A percentile compares a stretch with the other conserved stretches of the same genome.
These are phyloP conservation scores for Yponomeuta plumbellus DNA, from an alignment of 2,888 invertebrate species.

Conservation along the genomic window DNA sequence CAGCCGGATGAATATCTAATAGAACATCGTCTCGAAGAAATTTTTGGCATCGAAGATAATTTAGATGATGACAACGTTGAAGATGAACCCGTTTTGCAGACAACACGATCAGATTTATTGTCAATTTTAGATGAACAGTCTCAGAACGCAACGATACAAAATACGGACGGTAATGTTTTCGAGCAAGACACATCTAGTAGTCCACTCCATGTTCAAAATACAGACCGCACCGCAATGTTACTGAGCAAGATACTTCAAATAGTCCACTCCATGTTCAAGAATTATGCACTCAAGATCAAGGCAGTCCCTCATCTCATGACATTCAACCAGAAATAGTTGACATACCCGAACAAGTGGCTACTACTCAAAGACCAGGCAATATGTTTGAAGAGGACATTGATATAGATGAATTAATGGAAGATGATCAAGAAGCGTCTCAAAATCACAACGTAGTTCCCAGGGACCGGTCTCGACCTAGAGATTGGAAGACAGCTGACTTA, in stretches of 20 bases:
- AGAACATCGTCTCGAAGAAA: conserved; percentile 22
- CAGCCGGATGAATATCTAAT: conserved; percentile 20
- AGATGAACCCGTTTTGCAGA: conserved; percentile 19
- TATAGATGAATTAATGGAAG: conserved; percentile 19
- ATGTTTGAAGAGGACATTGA: conserved; percentile 20
- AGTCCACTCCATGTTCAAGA: conserved; percentile 19
- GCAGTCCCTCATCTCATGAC: conserved; percentile 18
- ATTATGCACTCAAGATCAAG: conserved; percentile 20
- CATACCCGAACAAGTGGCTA: conserved; percentile 16
- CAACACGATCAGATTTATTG: conserved; percentile 15
- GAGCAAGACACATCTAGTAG: conserved; percentile 12
- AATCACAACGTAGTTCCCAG: conserved; percentile 20
- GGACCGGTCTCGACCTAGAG: conserved; percentile 20
- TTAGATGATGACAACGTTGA: conserved; percentile 18
- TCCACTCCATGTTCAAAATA: conserved; percentile 12
- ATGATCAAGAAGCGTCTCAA: conserved; percentile 23
- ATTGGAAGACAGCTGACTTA: conserved; percentile 11
- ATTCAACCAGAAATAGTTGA: conserved; percentile 19
- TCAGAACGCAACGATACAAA: conserved; percentile 12
- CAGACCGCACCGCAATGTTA: conserved; percentile 15
- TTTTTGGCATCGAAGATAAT: conserved; percentile 22
- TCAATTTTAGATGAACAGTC: conserved; percentile 15
- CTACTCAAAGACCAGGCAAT: conserved; percentile 18
- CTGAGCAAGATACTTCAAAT: conserved; percentile 20
- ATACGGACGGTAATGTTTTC: conserved; percentile 17